These are phyloP conservation scores for Clarias pachynema DNA, from an alignment of 2,797 vertebrate species.

Conservation along the genomic window DNA sequence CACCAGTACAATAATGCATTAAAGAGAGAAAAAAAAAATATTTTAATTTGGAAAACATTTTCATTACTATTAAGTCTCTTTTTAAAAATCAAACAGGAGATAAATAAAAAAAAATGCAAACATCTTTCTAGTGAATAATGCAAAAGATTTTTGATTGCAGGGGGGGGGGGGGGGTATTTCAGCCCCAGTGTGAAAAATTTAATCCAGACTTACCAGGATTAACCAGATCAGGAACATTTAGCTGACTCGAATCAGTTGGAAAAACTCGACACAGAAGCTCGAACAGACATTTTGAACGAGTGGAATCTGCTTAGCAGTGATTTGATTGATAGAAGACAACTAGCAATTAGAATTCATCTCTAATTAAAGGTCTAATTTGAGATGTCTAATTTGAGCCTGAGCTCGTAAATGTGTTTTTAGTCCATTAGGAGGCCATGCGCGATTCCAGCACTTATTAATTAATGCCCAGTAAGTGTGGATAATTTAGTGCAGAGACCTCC, in stretches of 20 bases:
- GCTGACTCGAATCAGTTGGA: background rate
- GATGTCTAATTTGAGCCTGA: background rate
- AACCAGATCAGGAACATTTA: background rate
- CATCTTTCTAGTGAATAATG: background rate
- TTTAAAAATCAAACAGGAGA: background rate
- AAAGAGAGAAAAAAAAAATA: too few relatives aligned
- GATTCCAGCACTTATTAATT: background rate
- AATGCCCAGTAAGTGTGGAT: background rate
- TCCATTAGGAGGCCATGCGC: background rate
- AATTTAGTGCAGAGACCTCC: slow-evolving; percentile 7
- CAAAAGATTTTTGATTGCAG: background rate
- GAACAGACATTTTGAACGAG: background rate
- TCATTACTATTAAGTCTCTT: background rate
- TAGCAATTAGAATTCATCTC: background rate
- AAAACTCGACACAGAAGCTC: background rate
- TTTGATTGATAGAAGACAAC: background rate
- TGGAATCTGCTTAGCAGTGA: background rate
- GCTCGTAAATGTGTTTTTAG: background rate
- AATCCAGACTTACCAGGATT: background rate
- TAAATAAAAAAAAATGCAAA: background rate
- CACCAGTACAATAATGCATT: too few relatives aligned
- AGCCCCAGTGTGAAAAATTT: too few relatives aligned
- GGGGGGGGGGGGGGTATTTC: background rate
- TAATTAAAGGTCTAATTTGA: background rate
- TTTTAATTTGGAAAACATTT: background rate